A percentile compares a stretch with the other conserved stretches of the same genome.
Evolutionary conservation across 2,797 vertebrate species (phyloP).

Genomic region (Halcyon smyrnensis): DNA sequence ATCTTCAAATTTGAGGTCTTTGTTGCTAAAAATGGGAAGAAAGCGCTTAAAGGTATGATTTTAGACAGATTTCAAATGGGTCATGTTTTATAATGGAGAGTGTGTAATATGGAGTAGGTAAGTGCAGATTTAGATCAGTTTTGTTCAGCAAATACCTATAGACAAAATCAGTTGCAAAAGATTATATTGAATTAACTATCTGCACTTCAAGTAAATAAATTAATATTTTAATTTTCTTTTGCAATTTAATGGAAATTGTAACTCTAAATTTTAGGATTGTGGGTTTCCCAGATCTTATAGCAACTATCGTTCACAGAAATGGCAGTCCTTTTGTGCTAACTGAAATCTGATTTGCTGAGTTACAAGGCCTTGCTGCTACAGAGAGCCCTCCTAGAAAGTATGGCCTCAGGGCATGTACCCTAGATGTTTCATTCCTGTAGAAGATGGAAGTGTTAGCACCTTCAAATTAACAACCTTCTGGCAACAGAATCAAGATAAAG

Average conservation of each 20-base stretch:
- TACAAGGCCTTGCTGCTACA: neutral
- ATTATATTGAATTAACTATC: neutral
- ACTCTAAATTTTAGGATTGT: neutral
- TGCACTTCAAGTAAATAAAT: neutral
- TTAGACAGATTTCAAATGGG: neutral
- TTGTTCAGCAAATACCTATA: neutral
- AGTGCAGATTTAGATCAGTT: neutral
- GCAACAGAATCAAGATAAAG: neutral
- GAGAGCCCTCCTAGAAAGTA: neutral
- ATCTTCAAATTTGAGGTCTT: neutral
- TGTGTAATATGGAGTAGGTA: neutral
- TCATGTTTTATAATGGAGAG: fast-evolving
- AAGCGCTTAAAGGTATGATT: neutral
- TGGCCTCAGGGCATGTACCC: neutral
- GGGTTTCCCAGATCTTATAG: neutral
- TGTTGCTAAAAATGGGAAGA: neutral
- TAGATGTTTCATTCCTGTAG: neutral
- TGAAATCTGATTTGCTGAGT: neutral
- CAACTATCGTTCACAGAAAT: neutral
- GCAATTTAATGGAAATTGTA: neutral
- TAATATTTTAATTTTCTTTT: neutral
- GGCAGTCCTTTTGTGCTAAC: neutral
- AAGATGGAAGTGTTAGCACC: neutral
- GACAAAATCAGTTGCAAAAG: neutral
- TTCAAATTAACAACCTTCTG: neutral